Evolutionary conservation across 2,113 vertebrate genomes (phyloP).

Genomic region (Hassar affinis): DNA sequence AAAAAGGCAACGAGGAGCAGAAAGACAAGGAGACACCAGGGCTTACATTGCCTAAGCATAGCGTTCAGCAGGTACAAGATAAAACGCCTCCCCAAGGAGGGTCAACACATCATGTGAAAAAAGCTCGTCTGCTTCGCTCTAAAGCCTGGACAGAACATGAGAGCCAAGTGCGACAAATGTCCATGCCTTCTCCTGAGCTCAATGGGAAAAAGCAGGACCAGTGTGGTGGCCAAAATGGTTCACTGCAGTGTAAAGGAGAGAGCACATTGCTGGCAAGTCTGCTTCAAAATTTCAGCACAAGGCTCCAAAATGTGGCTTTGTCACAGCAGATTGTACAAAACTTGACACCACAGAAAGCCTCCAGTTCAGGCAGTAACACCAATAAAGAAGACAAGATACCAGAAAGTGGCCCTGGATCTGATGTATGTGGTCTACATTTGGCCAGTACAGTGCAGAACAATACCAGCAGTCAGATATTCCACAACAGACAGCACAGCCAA

Average conservation of each 20-base stretch:
- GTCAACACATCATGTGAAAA: slow-evolving; percentile 83
- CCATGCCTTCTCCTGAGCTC: slow-evolving; percentile 76
- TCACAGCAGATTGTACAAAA: slow-evolving; percentile 85
- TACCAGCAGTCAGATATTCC: slow-evolving; percentile 67
- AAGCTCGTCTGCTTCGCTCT: slow-evolving; percentile 81
- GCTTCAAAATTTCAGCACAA: slow-evolving; percentile 87
- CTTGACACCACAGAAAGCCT: slow-evolving; percentile 77
- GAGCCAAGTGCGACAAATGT: slow-evolving; percentile 69
- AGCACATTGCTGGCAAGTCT: slow-evolving; percentile 87
- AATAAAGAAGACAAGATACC: slow-evolving; percentile 66
- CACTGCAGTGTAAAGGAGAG: slow-evolving; percentile 78
- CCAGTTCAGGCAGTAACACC: slow-evolving; percentile 72
- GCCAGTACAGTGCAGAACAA: slow-evolving; percentile 79
- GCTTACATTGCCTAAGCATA: slow-evolving; percentile 76
- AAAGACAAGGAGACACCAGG: slow-evolving; percentile 74
- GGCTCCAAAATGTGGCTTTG: slow-evolving; percentile 85
- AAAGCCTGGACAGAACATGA: slow-evolving; percentile 83
- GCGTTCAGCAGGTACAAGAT: slow-evolving; percentile 68
- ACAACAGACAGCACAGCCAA: slow-evolving; percentile 58
- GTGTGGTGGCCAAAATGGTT: slow-evolving; percentile 77
- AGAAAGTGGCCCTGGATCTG: slow-evolving; percentile 76
- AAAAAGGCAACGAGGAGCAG: slow-evolving; percentile 73
- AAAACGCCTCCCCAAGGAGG: slow-evolving; percentile 70
- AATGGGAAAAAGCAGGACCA: slow-evolving; percentile 78
- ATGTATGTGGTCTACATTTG: slow-evolving; percentile 75